Conservation (phyloP, 2,888 invertebrate genomes). For the Myathropa florea region DNA sequence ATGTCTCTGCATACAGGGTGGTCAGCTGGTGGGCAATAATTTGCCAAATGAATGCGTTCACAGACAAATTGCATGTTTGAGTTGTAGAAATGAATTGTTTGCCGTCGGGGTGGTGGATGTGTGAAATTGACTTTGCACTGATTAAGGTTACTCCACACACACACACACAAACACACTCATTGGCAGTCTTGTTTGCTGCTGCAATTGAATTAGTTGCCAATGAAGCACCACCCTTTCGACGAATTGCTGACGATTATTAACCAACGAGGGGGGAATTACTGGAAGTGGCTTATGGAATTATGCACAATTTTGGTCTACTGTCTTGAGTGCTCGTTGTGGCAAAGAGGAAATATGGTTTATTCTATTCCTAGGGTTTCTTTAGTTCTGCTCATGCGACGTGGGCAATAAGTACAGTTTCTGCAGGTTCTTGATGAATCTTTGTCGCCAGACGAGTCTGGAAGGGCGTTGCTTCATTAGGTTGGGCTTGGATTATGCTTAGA, state of each 20-base stretch:
- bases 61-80: slow-evolving; percentile 12
- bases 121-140: slow-evolving; percentile 3
- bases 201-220: neutral
- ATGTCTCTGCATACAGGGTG: neutral
- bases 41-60: slow-evolving; percentile 11
- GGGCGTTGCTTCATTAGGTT: too few relatives aligned
- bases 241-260: too few relatives aligned
- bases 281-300: neutral
- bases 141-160: neutral
- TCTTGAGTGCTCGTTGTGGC: too few relatives aligned
- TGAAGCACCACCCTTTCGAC: neutral
- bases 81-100: slow-evolving; percentile 10
- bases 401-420: too few relatives aligned
- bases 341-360: too few relatives aligned
- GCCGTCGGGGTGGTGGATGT: neutral
- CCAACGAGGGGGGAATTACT: neutral
- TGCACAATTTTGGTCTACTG: too few relatives aligned
- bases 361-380: too few relatives aligned
- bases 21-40: neutral
- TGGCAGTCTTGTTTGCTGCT: neutral
- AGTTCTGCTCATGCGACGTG: too few relatives aligned
- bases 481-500: too few relatives aligned
- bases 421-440: too few relatives aligned
- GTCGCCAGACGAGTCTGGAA: too few relatives aligned
- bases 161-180: neutral